These are phyloP conservation scores for Misgurnus anguillicaudatus DNA, from an alignment of 2,113 vertebrate genomes.

Conservation along the genomic window DNA sequence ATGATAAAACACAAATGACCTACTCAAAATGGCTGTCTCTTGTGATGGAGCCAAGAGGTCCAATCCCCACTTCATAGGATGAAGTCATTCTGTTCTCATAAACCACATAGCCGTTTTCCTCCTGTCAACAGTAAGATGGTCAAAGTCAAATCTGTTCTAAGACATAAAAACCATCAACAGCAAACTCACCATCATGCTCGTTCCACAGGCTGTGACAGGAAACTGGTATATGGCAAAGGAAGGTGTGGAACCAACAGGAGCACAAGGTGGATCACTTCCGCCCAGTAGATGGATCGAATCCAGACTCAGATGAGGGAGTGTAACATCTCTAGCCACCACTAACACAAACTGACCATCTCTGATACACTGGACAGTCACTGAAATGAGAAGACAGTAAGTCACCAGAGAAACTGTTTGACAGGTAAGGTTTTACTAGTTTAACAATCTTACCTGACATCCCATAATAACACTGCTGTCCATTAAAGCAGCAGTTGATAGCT, in stretches of 20 bases:
- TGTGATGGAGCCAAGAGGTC: slow-evolving; percentile 70
- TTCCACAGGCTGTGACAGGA: slow-evolving; percentile 71
- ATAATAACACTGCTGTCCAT: slow-evolving; percentile 66
- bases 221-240: slow-evolving; percentile 71
- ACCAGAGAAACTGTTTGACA: slow-evolving; percentile 51
- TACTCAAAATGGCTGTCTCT: slow-evolving; percentile 76
- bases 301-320: slow-evolving; percentile 65
- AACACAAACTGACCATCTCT: slow-evolving; percentile 74
- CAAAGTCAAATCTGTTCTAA: not conserved
- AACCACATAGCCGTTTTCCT: slow-evolving; percentile 57
- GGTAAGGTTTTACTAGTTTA: not conserved
- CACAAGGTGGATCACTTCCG: slow-evolving; percentile 51
- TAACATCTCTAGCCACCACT: slow-evolving; percentile 66
- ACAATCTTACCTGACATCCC: slow-evolving; percentile 63
- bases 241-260: slow-evolving; percentile 55
- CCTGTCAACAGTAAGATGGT: slow-evolving; percentile 48
- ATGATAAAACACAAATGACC: slow-evolving; percentile 33
- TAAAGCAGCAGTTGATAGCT: slow-evolving; percentile 69
- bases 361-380: slow-evolving; percentile 77
- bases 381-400: not conserved
- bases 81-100: slow-evolving; percentile 74
- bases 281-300: slow-evolving; percentile 63
- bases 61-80: slow-evolving; percentile 67
- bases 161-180: not conserved
- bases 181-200: slow-evolving; percentile 54